These are phyloP conservation scores for Tenthredo notha DNA, from an alignment of 2,888 invertebrate species.

Conservation along the genomic window DNA sequence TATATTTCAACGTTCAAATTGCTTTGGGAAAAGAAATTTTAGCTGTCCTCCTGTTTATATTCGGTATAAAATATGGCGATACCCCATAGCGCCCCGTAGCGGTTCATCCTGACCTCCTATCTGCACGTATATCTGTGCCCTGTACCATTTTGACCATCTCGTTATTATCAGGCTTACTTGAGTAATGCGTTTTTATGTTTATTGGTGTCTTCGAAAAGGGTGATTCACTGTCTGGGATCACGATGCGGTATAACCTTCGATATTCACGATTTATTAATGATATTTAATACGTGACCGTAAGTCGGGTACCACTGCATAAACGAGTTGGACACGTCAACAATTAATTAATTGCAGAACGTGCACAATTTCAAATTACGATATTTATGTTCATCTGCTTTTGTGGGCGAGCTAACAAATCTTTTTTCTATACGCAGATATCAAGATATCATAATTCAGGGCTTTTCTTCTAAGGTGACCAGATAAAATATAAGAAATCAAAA, in stretches of 20 bases:
- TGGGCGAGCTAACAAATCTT: neutral
- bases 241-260: neutral
- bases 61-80: conserved; percentile 67
- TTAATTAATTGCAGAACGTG: conserved; percentile 1
- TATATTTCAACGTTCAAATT: conserved; percentile 63
- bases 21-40: conserved; percentile 61
- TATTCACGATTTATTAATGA: neutral
- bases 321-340: neutral
- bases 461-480: neutral
- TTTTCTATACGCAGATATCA: neutral
- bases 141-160: conserved; percentile 55
- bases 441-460: neutral
- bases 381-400: neutral
- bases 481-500: neutral
- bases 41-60: conserved; percentile 63
- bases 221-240: conserved; percentile 60
- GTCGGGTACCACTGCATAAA: neutral
- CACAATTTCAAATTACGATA: conserved; percentile 6
- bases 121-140: conserved; percentile 22
- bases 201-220: conserved; percentile 53
- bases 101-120: conserved; percentile 49
- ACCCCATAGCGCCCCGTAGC: conserved; percentile 49
- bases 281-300: neutral
- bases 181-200: conserved; percentile 70
- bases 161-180: conserved; percentile 68